Percentiles rank a stretch among this genome's conserved stretches.
These are phyloP conservation scores for Hydrochoerus hydrochaeris DNA, from an alignment of 2,113 vertebrate species.

Conservation along the genomic window DNA sequence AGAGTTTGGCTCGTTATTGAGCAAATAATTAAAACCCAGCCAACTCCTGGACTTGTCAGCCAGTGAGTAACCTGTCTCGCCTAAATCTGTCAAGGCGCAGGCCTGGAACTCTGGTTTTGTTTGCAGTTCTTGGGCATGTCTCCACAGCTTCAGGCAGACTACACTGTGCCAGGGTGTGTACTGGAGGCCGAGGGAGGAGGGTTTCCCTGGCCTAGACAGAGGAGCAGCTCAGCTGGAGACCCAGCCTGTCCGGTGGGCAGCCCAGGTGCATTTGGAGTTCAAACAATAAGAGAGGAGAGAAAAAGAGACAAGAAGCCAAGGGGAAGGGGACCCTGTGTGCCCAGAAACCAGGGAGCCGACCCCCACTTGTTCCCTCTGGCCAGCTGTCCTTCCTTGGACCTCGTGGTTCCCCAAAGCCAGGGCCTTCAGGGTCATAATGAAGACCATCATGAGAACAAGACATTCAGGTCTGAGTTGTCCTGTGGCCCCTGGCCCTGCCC, in stretches of 20 bases:
- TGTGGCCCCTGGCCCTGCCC: neutral
- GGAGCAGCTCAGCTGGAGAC: neutral
- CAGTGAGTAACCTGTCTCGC: neutral
- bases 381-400: neutral
- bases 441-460: neutral
- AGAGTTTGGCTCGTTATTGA: neutral
- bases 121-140: neutral
- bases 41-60: neutral
- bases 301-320: neutral
- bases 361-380: neutral
- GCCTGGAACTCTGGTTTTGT: neutral
- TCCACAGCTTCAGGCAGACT: neutral
- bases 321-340: neutral
- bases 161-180: neutral
- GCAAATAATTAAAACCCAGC: neutral
- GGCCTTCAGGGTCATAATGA: neutral
- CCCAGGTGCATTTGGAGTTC: neutral
- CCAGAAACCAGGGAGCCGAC: neutral
- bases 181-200: neutral
- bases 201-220: neutral
- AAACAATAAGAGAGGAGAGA: neutral
- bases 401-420: neutral
- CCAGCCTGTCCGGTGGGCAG: neutral
- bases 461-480: conserved; percentile 16
- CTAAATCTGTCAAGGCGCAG: neutral